These are phyloP conservation scores for Phylloscopus trochiloides DNA, from an alignment of 2,113 vertebrate species.

Conservation along the genomic window DNA sequence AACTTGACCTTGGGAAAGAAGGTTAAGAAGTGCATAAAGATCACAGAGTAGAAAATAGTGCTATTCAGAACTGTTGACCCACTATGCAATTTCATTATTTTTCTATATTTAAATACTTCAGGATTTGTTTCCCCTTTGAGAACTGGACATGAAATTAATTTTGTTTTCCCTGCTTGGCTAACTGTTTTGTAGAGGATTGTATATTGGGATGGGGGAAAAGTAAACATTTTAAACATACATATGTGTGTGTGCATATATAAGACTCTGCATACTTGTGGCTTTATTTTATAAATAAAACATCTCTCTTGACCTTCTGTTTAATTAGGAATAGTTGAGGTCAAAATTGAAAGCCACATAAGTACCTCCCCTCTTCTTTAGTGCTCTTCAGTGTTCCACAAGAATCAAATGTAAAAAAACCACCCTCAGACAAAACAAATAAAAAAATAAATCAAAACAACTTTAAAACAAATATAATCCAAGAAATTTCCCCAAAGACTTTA, in stretches of 20 bases:
- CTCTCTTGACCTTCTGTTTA: neutral
- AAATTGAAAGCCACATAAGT: neutral
- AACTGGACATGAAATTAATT: neutral
- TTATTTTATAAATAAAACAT: neutral
- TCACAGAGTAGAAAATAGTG: neutral
- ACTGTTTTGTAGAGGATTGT: neutral
- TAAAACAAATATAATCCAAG: neutral
- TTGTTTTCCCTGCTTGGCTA: neutral
- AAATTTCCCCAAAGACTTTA: neutral
- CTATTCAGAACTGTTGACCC: neutral
- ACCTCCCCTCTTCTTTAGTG: neutral
- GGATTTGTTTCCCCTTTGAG: neutral
- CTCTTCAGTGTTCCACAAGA: neutral
- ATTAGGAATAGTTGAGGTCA: neutral
- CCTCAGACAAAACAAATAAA: neutral
- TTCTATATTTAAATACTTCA: neutral
- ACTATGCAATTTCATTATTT: neutral
- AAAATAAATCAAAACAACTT: neutral
- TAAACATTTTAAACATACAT: neutral
- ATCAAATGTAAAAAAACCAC: neutral
- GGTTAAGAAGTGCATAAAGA: neutral
- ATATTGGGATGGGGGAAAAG: neutral
- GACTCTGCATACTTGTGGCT: accelerated
- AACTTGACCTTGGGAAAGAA: neutral
- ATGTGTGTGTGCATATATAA: accelerated